A percentile compares a stretch with the other conserved stretches of the same genome.
Evolutionary conservation across 2,888 invertebrate genomes (phyloP).

Genomic region (Toxonevra muliebris): DNA sequence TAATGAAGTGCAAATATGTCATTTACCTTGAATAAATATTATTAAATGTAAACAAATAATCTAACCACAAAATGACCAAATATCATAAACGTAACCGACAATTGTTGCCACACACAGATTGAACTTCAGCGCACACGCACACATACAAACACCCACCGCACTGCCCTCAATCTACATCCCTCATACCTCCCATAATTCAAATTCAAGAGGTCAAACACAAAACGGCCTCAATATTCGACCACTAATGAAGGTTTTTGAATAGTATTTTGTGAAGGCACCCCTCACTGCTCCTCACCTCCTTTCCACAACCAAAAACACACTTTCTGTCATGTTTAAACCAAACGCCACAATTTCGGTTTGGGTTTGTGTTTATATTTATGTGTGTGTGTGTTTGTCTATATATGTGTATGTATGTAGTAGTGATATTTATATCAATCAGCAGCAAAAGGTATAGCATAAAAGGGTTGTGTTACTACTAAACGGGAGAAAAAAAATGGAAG

Average conservation of each 20-base stretch:
- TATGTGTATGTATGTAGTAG: neutral
- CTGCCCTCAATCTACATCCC: slow-evolving; percentile 3
- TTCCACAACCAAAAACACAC: too few species aligned
- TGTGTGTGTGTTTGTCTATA: too few species aligned
- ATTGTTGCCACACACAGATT: slow-evolving; percentile 44
- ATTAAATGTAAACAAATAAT: slow-evolving; percentile 44
- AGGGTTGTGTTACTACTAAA: slow-evolving; percentile 21
- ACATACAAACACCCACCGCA: neutral
- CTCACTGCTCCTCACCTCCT: too few species aligned
- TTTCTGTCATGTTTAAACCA: too few species aligned
- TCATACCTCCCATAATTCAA: neutral
- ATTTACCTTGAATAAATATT: slow-evolving; percentile 39
- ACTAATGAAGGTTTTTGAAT: slow-evolving; percentile 30
- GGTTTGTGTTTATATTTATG: neutral
- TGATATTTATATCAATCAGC: slow-evolving; percentile 53
- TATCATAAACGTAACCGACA: slow-evolving; percentile 41
- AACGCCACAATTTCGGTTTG: neutral
- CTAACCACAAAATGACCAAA: slow-evolving; percentile 48
- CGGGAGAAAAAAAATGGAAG: neutral
- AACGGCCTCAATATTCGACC: slow-evolving; percentile 48
- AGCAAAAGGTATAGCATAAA: slow-evolving; percentile 33
- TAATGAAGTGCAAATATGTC: slow-evolving; percentile 52
- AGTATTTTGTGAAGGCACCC: too few species aligned
- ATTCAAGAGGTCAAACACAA: slow-evolving; percentile 32
- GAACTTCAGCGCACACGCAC: neutral